A percentile compares a stretch with the other conserved stretches of the same genome.
phyloP scores from a whole-genome alignment of 1,140 invertebrate genomes.

The Zaprionus africanus region DNA sequence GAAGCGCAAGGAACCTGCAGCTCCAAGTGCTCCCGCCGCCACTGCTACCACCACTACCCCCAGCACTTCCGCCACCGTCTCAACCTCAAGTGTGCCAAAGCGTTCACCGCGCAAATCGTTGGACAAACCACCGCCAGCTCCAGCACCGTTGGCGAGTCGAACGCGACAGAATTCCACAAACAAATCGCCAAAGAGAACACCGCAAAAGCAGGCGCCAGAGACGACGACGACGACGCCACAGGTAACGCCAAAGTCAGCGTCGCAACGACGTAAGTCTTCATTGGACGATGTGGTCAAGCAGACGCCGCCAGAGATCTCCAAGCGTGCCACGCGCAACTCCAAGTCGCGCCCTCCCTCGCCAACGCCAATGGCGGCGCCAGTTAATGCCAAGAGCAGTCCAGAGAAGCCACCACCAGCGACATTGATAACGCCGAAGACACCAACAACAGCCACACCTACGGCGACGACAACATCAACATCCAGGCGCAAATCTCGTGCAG shows the following conservation, averaged over 20 bases:
- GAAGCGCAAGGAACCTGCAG: constrained; percentile 24
- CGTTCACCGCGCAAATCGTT: constrained; percentile 74
- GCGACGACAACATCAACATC: background rate
- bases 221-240: constrained; percentile 24
- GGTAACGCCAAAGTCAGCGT: constrained; percentile 19
- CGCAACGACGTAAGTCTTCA: constrained; percentile 57
- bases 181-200: constrained; percentile 72
- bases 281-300: constrained; percentile 52
- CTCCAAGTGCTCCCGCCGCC: background rate
- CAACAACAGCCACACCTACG: background rate
- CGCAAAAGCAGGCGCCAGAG: constrained; percentile 53
- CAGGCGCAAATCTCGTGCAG: constrained; percentile 59
- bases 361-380: background rate
- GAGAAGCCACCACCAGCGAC: constrained; percentile 40
- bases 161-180: constrained; percentile 71
- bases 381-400: constrained; percentile 31
- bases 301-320: constrained; percentile 33
- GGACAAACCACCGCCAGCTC: constrained; percentile 52
- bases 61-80: background rate
- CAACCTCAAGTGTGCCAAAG: constrained; percentile 63
- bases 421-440: background rate
- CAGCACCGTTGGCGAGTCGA: constrained; percentile 34
- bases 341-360: constrained; percentile 59
- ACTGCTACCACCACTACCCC: background rate
- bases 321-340: constrained; percentile 69